Evolutionary conservation across 2,113 vertebrate species (phyloP), one percentile per base, ranked within the genome.

Genomic region (Corythaeola cristata): DNA sequence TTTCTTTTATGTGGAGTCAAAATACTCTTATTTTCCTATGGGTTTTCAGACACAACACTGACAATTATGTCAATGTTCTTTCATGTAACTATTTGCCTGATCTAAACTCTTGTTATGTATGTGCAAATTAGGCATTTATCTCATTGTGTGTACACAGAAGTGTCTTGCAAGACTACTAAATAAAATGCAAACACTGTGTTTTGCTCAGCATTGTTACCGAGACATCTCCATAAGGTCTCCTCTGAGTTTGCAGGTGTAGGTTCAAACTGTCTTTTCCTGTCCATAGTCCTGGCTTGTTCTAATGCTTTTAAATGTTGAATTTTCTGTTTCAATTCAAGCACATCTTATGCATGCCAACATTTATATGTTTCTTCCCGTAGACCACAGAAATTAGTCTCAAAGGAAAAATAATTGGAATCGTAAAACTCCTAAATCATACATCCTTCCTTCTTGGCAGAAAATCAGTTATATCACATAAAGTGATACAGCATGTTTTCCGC

Each of bases 401-500:
- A 8, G 18, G 33, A 79, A 91, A 90, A 94, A 76, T 82, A 73
- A 83, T 73, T 41, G 33, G n/a, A 76, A 55, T 72, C 22, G 8
- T 60, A 58, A 92, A 88, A 67, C n/a, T 95, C 47, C 26, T 69
- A 93, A 95, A 45, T 59, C 55, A 53, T 37, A n/a, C n/a, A 83
- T 85, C 32, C 32, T 91, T 91, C 71, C 63, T 96, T 71, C 49
- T 86, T 97, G 89, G 18, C 79, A 83, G 68, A 45, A 39, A 67
- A 86, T 73, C 35, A 84, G 4, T 39, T 71, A 3, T 59, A 41
- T 58, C 13, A 49, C 78, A n/a, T n/a, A n/a, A 88, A 81, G 47
- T 55, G 56, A 50, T 60, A 28, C 39, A 30, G 21, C 75, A 59
- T 33, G 35, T 20, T 74, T 85, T 80, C 35, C 58, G 79, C 15